Evolutionary conservation across 2,113 vertebrate genomes (phyloP).

Genomic region (Strix aluco): DNA sequence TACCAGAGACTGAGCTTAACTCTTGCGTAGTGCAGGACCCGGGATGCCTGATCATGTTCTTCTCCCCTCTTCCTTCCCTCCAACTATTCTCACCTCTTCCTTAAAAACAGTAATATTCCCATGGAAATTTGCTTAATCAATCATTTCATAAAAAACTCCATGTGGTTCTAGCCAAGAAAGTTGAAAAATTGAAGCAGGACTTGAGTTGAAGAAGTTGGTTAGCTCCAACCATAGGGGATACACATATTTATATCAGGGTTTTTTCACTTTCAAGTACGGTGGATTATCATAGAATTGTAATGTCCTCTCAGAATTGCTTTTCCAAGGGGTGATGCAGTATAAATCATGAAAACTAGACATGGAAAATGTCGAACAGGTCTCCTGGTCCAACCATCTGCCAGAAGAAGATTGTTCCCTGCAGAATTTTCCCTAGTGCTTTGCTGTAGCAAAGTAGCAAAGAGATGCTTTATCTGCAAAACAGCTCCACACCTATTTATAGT

Average conservation of each 20-base stretch:
- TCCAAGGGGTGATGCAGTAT: background rate
- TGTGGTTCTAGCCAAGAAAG: background rate
- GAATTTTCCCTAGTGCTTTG: conserved; percentile 15
- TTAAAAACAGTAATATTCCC: background rate
- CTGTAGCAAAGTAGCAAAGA: background rate
- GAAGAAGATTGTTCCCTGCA: conserved; percentile 47
- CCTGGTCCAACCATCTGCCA: conserved; percentile 28
- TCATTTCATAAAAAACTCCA: background rate
- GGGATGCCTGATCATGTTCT: background rate
- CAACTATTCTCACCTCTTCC: background rate
- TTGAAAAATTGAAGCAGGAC: background rate
- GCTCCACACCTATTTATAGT: background rate
- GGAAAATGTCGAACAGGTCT: conserved; percentile 19
- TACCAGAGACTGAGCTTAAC: background rate
- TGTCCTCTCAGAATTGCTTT: conserved; percentile 29
- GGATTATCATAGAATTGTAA: conserved; percentile 5
- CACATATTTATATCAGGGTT: background rate
- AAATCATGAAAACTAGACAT: conserved; percentile 54
- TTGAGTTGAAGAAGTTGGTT: background rate
- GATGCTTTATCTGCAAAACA: conserved; percentile 39
- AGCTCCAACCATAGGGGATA: background rate
- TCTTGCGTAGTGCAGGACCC: background rate
- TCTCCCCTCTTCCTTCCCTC: background rate
- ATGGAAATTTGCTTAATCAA: background rate
- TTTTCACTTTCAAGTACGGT: background rate